phyloP scores from a whole-genome alignment of 1,140 invertebrate genomes.

The Drosophila guanche region DNA sequence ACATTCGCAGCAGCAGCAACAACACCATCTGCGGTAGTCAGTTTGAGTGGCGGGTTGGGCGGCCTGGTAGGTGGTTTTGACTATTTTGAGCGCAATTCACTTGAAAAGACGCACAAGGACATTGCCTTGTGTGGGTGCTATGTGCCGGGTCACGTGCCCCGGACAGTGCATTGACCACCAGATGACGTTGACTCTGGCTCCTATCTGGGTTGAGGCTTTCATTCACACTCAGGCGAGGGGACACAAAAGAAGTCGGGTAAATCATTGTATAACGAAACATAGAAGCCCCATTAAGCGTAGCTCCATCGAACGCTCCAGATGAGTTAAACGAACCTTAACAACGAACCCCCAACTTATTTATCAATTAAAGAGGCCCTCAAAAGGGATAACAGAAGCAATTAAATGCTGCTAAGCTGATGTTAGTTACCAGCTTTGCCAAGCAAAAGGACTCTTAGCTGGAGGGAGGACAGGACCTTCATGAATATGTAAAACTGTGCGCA shows the following conservation, averaged over 20 bases:
- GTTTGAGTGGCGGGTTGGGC: not conserved
- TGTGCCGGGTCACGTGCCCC: slow-evolving; percentile 67
- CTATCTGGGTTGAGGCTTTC: slow-evolving; percentile 46
- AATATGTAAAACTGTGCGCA: too few species aligned
- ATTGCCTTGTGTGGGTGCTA: slow-evolving; percentile 48
- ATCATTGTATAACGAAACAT: too few species aligned
- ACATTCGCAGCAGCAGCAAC: slow-evolving; percentile 19
- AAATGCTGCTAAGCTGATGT: slow-evolving; percentile 22
- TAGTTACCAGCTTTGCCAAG: slow-evolving; percentile 23
- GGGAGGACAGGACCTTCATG: too few species aligned
- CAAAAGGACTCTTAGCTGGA: slow-evolving; percentile 19
- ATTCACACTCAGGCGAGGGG: slow-evolving; percentile 28
- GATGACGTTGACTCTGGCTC: slow-evolving; percentile 36
- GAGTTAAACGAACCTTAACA: too few species aligned
- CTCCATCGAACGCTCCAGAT: too few species aligned
- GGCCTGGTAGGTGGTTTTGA: slow-evolving; percentile 29
- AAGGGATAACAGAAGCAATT: slow-evolving; percentile 30
- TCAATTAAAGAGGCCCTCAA: slow-evolving; percentile 11
- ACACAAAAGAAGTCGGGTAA: too few species aligned
- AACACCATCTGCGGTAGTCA: slow-evolving; percentile 3
- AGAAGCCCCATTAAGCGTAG: too few species aligned
- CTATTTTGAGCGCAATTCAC: slow-evolving; percentile 73
- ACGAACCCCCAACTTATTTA: slow-evolving; percentile 30
- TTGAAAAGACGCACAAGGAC: slow-evolving; percentile 76
- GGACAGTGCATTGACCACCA: slow-evolving; percentile 68